These are phyloP conservation scores for Drosophila navojoa DNA, from an alignment of 1,140 invertebrate species.

Conservation along the genomic window DNA sequence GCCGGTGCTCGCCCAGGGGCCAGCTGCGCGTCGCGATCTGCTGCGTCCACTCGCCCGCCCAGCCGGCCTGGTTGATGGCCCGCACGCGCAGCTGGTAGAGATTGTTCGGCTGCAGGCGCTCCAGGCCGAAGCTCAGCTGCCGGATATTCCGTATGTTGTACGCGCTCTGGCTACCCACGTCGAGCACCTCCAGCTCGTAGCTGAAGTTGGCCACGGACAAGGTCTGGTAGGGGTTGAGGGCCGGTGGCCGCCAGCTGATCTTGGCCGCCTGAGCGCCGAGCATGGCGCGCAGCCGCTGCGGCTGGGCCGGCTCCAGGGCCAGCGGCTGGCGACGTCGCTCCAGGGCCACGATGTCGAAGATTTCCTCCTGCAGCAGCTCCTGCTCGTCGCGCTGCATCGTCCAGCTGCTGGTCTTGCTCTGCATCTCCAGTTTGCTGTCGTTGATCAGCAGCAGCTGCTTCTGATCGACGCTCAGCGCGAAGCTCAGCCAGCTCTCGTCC, in stretches of 20 bases:
- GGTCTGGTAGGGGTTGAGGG: slow-evolving; percentile 90
- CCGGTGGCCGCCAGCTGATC: slow-evolving; percentile 91
- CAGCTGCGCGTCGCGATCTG: slow-evolving; percentile 89
- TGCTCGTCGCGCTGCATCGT: slow-evolving; percentile 61
- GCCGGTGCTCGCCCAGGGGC: slow-evolving; percentile 72
- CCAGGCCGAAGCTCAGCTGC: slow-evolving; percentile 87
- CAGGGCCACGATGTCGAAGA: slow-evolving; percentile 15
- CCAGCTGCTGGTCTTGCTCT: slow-evolving; percentile 87
- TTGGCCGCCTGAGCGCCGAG: slow-evolving; percentile 90
- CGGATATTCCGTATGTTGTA: slow-evolving; percentile 85
- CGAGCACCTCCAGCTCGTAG: slow-evolving; percentile 91
- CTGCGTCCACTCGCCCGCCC: slow-evolving; percentile 93
- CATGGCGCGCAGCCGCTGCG: slow-evolving; percentile 90
- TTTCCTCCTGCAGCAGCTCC: slow-evolving; percentile 31
- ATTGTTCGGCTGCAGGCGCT: slow-evolving; percentile 89
- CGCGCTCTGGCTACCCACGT: slow-evolving; percentile 84
- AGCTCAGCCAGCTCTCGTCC: slow-evolving; percentile 34
- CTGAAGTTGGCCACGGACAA: slow-evolving; percentile 93
- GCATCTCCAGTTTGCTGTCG: slow-evolving; percentile 85
- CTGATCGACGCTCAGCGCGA: slow-evolving; percentile 83
- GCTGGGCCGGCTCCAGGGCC: slow-evolving; percentile 91
- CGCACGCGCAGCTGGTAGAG: slow-evolving; percentile 90
- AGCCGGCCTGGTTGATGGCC: slow-evolving; percentile 85
- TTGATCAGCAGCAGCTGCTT: slow-evolving; percentile 89
- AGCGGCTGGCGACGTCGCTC: slow-evolving; percentile 87